phyloP scores from a whole-genome alignment of 1,140 invertebrate species.

The Acromyrmex echinatior region DNA sequence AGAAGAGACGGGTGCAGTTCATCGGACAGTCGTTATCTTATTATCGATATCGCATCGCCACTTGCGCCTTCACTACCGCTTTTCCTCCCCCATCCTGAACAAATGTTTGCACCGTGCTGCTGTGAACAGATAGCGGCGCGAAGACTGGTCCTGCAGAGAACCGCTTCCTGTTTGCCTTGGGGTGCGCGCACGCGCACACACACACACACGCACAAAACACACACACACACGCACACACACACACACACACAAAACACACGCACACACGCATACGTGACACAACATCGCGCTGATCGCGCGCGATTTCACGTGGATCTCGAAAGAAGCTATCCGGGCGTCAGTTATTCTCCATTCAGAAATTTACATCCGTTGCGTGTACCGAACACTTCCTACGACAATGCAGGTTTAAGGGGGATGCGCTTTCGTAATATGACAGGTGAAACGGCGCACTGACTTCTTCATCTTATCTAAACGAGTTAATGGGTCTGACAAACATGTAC shows the following conservation, averaged over 20 bases:
- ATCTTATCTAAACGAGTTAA: conserved; percentile 33
- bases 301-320: conserved; percentile 14
- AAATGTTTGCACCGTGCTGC: conserved; percentile 81
- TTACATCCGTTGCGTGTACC: conserved; percentile 3
- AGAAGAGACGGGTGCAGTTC: conserved; percentile 63
- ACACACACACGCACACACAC: background rate
- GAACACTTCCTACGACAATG: conserved; percentile 26
- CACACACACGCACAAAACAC: too few relatives aligned
- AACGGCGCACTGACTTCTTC: conserved; percentile 37
- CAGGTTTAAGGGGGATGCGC: conserved; percentile 15
- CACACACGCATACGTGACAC: conserved; percentile 34
- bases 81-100: conserved; percentile 76
- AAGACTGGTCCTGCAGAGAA: conserved; percentile 70
- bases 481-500: conserved; percentile 17
- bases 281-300: conserved; percentile 26
- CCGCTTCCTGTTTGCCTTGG: conserved; percentile 78
- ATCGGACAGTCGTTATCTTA: conserved; percentile 81
- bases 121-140: conserved; percentile 72
- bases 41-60: conserved; percentile 79
- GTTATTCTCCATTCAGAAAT: conserved; percentile 29
- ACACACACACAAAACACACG: too few relatives aligned
- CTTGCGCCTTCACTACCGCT: conserved; percentile 65
- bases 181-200: background rate
- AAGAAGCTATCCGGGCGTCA: conserved; percentile 26
- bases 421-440: conserved; percentile 52